Evolutionary conservation across 1,140 invertebrate genomes (phyloP).

Genomic region (Neuroterus valhalla): DNA sequence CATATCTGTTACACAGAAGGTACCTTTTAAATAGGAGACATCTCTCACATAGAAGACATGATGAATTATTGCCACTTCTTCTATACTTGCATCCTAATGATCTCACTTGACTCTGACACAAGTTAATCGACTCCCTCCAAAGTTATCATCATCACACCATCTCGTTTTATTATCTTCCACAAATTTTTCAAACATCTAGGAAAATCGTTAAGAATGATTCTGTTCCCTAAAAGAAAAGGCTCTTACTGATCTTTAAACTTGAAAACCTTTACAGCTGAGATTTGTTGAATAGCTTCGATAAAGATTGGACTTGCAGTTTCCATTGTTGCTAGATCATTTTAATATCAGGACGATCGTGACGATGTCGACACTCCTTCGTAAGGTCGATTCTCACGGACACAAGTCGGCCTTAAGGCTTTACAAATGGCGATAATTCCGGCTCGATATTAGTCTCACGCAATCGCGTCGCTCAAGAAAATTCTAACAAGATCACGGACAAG

Average conservation of each 20-base stretch:
- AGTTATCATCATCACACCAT: neutral
- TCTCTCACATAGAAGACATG: no score
- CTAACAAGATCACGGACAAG: conserved; percentile 49
- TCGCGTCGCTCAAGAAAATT: conserved; percentile 41
- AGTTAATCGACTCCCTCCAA: conserved; percentile 45
- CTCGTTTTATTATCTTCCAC: conserved; percentile 32
- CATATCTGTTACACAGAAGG: no score
- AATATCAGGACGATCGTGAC: conserved; percentile 40
- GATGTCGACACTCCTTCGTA: conserved; percentile 48
- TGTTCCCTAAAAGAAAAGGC: neutral
- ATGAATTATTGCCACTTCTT: no score
- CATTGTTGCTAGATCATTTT: conserved; percentile 37
- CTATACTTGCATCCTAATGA: conserved; percentile 61
- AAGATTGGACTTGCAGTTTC: conserved; percentile 16
- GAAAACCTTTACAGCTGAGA: neutral
- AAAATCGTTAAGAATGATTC: conserved; percentile 31
- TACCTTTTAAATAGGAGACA: no score
- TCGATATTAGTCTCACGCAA: conserved; percentile 34
- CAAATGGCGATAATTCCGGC: conserved; percentile 34
- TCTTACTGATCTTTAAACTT: neutral
- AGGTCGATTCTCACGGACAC: conserved; percentile 58
- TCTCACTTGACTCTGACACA: conserved; percentile 64
- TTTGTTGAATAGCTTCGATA: neutral
- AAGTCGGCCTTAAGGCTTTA: conserved; percentile 47
- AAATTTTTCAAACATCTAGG: conserved; percentile 30